Evolutionary conservation across 2,888 invertebrate genomes (phyloP), one percentile per base, ranked within the genome.

Genomic region (Geophilus truncorum): DNA sequence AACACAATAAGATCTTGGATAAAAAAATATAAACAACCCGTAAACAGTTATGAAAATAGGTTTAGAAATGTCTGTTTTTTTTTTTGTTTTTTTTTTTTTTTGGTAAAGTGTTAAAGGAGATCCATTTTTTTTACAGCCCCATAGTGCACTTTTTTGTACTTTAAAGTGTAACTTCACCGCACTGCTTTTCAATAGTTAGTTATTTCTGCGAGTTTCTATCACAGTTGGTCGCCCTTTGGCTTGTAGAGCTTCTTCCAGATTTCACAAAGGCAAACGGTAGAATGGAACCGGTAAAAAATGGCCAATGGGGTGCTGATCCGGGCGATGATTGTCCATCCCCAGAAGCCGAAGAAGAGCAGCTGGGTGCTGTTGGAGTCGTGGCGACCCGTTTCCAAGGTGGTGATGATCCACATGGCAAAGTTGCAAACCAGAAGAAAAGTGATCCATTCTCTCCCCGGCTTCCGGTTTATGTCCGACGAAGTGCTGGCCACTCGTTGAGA

Each of bases 311-410:
- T 95, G 0, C 95, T 95, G 0, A 97, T 94, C 86, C 96, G 96
- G 0, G 95, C 95, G 82, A 97, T 96, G 82, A 97, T 95, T n/a
- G 96, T 95, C 96, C 96, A 97, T 36, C 95, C 95, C 95, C 95
- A 96, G 51, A 94, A 89, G 0, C 96, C 96, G 85, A 95, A 96
- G 88, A 97, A 96, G 85, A 94, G 93, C 83, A 96, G 88, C 87
- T 97, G 96, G 62, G 95, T 93, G 9, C 96, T 96, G 87, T 96
- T 94, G 6, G 95, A 95, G 85, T 96, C 95, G 0, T 96, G 94
- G 25, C 95, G 90, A 0, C 94, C 94, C 85, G 96, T 96, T 87
- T 96, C 96, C 85, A 97, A 88, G 0, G 96, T 96, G 86, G 95
- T 96, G 15, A 82, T 82, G 51, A 82, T 80, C 85, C 85, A 85